Evolutionary conservation across 2,888 invertebrate genomes (phyloP).

Genomic region (Heteromurus nitidus): DNA sequence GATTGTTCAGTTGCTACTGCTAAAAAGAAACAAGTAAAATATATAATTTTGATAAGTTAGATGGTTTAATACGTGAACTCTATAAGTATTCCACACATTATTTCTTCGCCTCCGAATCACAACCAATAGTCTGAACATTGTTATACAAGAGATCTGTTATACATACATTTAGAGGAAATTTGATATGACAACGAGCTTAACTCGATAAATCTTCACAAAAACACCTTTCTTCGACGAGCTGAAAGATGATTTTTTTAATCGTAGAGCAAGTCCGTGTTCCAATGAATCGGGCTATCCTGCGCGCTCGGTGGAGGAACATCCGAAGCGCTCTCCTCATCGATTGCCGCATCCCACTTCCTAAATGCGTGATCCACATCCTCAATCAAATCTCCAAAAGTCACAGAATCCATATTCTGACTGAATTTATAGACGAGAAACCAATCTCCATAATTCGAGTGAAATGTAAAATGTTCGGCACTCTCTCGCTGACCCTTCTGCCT

Average conservation of each 20-base stretch:
- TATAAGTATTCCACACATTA: too few species aligned
- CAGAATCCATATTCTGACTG: constrained; percentile 66
- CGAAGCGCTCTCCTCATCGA: constrained; percentile 52
- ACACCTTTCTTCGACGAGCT: neutral
- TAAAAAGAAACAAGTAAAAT: too few species aligned
- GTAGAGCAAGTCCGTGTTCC: constrained; percentile 46
- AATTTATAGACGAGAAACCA: constrained; percentile 69
- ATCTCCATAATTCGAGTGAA: constrained; percentile 59
- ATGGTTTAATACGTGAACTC: too few species aligned
- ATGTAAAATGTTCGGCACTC: constrained; percentile 35
- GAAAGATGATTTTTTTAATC: constrained; percentile 13
- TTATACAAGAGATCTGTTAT: too few species aligned
- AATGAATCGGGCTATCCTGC: constrained; percentile 48
- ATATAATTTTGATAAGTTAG: too few species aligned
- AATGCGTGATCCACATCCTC: constrained; percentile 61
- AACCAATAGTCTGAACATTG: too few species aligned
- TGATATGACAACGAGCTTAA: too few species aligned
- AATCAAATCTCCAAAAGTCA: constrained; percentile 61
- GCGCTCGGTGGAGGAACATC: constrained; percentile 58
- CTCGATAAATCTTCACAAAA: too few species aligned
- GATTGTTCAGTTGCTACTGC: too few species aligned
- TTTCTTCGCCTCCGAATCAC: too few species aligned
- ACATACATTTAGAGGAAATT: too few species aligned
- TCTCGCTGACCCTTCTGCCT: constrained; percentile 43
- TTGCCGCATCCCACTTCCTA: constrained; percentile 53